These are phyloP conservation scores for Grallaria varia DNA, from an alignment of 2,113 vertebrate genomes.

Conservation along the genomic window DNA sequence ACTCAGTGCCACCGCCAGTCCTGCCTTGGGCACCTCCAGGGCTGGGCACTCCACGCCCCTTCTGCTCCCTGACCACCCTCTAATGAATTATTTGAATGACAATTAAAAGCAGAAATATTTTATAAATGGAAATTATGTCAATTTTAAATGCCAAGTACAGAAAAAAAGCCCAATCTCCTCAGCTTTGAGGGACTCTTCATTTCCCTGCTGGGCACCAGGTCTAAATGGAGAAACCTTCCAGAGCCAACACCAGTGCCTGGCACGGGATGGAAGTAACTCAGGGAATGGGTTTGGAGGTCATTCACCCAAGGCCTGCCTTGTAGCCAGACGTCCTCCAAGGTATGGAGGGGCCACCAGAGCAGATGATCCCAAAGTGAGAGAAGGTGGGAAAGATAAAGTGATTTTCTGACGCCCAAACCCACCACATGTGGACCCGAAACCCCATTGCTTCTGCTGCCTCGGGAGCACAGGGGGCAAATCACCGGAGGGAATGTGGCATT, in stretches of 20 bases:
- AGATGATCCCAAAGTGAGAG: not conserved
- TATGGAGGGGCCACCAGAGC: not conserved
- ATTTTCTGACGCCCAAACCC: not conserved
- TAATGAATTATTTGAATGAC: not conserved
- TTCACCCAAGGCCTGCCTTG: not conserved
- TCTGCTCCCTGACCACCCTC: not conserved
- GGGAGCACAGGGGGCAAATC: not conserved
- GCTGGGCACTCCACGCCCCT: not conserved
- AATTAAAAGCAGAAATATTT: not conserved
- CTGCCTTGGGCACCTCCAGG: not conserved
- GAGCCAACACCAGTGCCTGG: not conserved
- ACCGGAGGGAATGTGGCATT: not conserved
- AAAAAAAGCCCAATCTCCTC: not conserved
- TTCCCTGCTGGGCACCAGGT: not conserved
- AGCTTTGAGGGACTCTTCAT: not conserved
- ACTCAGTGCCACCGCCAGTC: not conserved
- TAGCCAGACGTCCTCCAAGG: not conserved
- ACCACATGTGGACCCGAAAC: not conserved
- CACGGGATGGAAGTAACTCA: not conserved
- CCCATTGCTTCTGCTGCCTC: not conserved
- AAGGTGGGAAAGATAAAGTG: not conserved
- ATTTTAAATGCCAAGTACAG: not conserved
- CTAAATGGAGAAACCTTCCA: not conserved
- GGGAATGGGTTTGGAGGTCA: not conserved
- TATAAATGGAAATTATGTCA: not conserved